Percentiles rank a stretch among this genome's conserved stretches.
Evolutionary conservation across 2,888 invertebrate genomes (phyloP).

Genomic region (Notodonta dromedarius): DNA sequence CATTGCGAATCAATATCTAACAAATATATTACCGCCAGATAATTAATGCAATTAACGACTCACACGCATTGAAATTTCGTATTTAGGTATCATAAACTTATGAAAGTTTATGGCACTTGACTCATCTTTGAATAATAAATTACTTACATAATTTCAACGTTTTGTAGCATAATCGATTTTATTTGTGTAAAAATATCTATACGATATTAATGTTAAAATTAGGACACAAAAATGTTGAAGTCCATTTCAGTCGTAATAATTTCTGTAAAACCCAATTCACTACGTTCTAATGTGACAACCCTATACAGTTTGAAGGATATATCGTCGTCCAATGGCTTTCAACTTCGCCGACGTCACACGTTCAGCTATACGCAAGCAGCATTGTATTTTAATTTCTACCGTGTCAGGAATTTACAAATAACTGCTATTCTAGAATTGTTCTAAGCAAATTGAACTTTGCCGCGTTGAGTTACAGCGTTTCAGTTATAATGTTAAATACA

Average conservation of each 20-base stretch:
- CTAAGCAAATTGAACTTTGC: constrained; percentile 33
- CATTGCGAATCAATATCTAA: constrained; percentile 5
- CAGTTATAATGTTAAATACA: constrained; percentile 21
- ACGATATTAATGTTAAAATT: too few relatives aligned
- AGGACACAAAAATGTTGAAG: too few relatives aligned
- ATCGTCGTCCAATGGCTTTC: constrained; percentile 71
- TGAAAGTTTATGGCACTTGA: constrained; percentile 32
- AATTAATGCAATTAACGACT: constrained; percentile 40
- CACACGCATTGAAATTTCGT: constrained; percentile 32
- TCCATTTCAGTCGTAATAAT: too few relatives aligned
- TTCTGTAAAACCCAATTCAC: too few relatives aligned
- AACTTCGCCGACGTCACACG: constrained; percentile 74
- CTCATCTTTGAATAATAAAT: constrained; percentile 24
- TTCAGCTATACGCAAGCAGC: constrained; percentile 62
- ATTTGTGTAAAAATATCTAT: too few relatives aligned
- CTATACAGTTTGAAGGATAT: constrained; percentile 68
- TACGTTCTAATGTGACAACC: constrained; percentile 42
- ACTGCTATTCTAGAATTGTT: constrained; percentile 35
- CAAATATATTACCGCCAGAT: constrained; percentile 6
- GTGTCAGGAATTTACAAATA: constrained; percentile 71
- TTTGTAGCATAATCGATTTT: background rate
- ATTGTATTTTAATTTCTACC: constrained; percentile 78
- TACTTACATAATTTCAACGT: constrained; percentile 7
- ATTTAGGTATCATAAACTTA: constrained; percentile 33
- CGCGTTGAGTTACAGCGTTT: constrained; percentile 22